Conservation (phyloP, 2,113 vertebrate species). For the Oxyura jamaicensis region DNA sequence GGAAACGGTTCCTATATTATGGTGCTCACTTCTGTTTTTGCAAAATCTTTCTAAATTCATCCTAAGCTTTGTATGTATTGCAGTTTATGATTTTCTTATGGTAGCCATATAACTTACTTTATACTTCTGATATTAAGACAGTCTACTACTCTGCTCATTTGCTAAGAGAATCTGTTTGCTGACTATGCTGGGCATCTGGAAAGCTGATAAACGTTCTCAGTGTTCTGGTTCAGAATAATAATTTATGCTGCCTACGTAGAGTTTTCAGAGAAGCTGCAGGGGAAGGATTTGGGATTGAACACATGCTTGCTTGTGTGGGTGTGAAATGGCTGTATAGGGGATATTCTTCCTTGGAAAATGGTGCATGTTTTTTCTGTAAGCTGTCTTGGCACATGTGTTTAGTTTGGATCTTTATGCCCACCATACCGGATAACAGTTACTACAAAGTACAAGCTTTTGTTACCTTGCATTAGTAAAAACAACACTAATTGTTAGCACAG, state of each 20-base stretch:
- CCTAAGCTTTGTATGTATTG: neutral
- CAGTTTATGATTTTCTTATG: neutral
- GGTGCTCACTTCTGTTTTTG: neutral
- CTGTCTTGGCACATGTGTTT: neutral
- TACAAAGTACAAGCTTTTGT: neutral
- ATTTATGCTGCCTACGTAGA: constrained; percentile 8
- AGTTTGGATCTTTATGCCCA: neutral
- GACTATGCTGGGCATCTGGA: neutral
- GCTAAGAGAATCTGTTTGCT: neutral
- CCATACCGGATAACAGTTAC: neutral
- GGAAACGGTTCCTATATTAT: neutral
- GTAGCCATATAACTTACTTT: neutral
- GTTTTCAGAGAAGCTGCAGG: neutral
- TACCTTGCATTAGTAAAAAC: neutral
- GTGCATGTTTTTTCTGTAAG: neutral
- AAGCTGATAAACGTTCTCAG: neutral
- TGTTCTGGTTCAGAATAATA: neutral
- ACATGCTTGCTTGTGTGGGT: constrained; percentile 23
- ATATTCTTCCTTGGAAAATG: neutral
- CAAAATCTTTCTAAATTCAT: neutral
- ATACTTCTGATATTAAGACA: neutral
- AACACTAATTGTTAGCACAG: neutral
- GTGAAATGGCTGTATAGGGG: neutral
- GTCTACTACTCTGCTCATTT: neutral
- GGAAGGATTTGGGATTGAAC: neutral